Evolutionary conservation across 2,888 invertebrate species (phyloP), one percentile per base, ranked within the genome.

Genomic region (Esperia sulphurella): DNA sequence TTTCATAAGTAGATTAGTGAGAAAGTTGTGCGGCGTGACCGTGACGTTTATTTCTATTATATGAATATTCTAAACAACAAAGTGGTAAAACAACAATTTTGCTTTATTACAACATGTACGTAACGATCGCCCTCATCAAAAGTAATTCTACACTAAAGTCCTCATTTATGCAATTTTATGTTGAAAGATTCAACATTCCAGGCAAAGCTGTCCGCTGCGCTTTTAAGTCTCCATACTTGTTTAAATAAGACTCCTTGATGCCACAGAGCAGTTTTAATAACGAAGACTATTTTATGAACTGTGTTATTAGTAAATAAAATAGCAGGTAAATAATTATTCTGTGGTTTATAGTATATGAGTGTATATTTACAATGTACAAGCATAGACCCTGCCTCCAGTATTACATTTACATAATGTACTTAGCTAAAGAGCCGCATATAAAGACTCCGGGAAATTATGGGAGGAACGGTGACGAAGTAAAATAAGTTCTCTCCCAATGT

Each of bases 371-470:
- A 71, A 61, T 68, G 74, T 68, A 72, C 71, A 66, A 72, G 71
- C 67, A 69, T 70, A 72, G 68, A 78, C 71, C 75, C 77, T 78
- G 78, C 79, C 81, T 78, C 71, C 64, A 70, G 75, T 78, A 82
- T 84, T 75, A 83, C 77, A 85, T 84, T 84, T 82, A 79, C 85
- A 85, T 85, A 85, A 84, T 79, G 76, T 81, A 80, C 80, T 83
- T 82, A 83, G 76, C 65, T 68, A 66, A 67, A 71, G 76, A 80
- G 76, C 73, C 75, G 77, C 78, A 79, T 73, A 83, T 81, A 82
- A 83, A 83, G 80, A 71, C 77, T 66, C 71, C 3, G 35, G 31
- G 35, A 35, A 35, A 74, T 77, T 79, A 79, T 74, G 77, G 78
- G 72, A 71, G 65, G 55, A 59, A 55, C 49, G 53, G 53, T 58